Conservation (phyloP, 1,140 invertebrate genomes). For the Dryas iulia region DNA sequence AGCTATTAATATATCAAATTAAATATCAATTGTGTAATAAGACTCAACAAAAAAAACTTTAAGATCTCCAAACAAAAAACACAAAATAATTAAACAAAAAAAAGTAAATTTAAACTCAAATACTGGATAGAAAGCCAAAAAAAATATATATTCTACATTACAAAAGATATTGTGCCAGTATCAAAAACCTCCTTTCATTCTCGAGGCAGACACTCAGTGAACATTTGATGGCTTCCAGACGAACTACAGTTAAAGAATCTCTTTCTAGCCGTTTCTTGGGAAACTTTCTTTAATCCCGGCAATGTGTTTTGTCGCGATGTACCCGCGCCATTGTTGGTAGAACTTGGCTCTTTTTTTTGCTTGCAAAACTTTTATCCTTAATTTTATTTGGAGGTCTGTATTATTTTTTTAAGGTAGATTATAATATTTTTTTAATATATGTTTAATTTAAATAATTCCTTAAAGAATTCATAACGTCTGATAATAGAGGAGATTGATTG, state of each 20-base stretch:
- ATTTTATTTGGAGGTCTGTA: constrained; percentile 65
- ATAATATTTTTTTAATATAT: too few species aligned
- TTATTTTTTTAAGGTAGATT: constrained; percentile 42
- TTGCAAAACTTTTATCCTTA: constrained; percentile 58
- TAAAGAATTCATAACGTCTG: too few species aligned
- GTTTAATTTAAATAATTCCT: too few species aligned
- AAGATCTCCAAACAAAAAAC: too few species aligned
- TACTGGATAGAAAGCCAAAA: neutral
- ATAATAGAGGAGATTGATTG: too few species aligned
- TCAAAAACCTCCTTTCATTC: neutral
- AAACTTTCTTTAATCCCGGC: constrained; percentile 72
- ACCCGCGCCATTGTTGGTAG: constrained; percentile 56
- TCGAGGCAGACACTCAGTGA: neutral
- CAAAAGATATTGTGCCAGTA: neutral
- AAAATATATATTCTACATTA: neutral
- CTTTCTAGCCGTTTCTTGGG: constrained; percentile 27
- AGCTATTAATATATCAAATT: too few species aligned
- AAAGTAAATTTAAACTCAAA: neutral
- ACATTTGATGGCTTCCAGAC: constrained; percentile 22
- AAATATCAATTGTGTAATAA: too few species aligned
- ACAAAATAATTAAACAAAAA: neutral
- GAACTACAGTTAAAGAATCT: constrained; percentile 37
- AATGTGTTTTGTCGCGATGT: constrained; percentile 71
- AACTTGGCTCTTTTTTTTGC: constrained; percentile 51
- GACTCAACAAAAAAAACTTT: too few species aligned